phyloP scores from a whole-genome alignment of 2,113 vertebrate species.

The Epinephelus moara region DNA sequence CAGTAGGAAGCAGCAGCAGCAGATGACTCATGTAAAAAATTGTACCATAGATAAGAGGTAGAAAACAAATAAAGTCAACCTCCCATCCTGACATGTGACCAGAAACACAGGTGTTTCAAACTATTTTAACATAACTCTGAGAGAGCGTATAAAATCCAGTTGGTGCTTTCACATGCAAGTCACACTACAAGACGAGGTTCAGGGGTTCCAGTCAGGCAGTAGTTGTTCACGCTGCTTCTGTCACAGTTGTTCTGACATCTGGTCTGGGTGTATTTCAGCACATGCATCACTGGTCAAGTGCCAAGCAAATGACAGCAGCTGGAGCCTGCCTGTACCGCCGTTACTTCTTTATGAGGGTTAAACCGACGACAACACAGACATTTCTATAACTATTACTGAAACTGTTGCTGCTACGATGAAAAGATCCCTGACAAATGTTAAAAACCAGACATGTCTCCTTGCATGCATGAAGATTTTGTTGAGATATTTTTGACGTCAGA shows the following conservation, averaged over 20 bases:
- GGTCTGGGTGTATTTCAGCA: conserved; percentile 14
- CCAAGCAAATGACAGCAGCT: conserved; percentile 40
- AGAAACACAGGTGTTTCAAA: background rate
- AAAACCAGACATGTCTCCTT: background rate
- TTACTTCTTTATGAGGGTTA: background rate
- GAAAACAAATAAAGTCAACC: background rate
- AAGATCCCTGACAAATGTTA: background rate
- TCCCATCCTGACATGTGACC: background rate
- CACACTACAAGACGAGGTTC: background rate
- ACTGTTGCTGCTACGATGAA: background rate
- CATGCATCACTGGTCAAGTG: conserved; percentile 21
- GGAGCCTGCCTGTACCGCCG: background rate
- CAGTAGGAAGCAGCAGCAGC: background rate
- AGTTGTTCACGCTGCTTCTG: conserved; percentile 6
- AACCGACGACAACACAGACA: background rate
- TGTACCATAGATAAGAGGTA: background rate
- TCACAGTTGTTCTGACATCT: conserved; percentile 68
- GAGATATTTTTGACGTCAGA: background rate
- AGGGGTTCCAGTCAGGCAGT: conserved; percentile 18
- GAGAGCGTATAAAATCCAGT: background rate
- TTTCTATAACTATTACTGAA: conserved; percentile 3
- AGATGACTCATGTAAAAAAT: background rate
- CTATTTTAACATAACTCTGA: background rate
- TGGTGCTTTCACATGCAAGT: background rate
- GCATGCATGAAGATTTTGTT: background rate